Conservation (phyloP, 2,113 vertebrate genomes). For the Coptodon rendalli region DNA sequence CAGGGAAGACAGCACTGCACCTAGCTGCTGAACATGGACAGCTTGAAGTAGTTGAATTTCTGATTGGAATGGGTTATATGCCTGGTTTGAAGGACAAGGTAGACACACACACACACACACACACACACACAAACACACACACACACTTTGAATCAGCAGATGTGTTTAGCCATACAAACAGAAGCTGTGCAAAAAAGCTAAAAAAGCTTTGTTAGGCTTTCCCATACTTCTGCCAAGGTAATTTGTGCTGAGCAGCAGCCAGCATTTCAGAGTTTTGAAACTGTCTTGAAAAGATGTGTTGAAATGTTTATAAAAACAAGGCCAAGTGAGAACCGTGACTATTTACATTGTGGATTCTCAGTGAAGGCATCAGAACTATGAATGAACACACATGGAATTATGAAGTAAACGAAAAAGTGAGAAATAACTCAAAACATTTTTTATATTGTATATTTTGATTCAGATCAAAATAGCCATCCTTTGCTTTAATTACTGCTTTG, state of each 20-base stretch:
- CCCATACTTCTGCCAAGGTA: neutral
- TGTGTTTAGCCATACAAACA: neutral
- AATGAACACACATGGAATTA: neutral
- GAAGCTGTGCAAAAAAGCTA: neutral
- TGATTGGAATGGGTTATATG: constrained; percentile 78
- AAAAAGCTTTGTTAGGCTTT: neutral
- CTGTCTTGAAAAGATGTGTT: neutral
- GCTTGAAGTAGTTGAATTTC: constrained; percentile 79
- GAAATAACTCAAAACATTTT: neutral
- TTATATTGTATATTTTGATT: neutral
- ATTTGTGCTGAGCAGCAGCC: neutral
- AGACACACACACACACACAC: neutral
- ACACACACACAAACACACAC: neutral
- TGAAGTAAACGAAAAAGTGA: neutral
- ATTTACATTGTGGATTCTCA: neutral
- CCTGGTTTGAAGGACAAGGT: constrained; percentile 84
- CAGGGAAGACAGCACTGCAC: constrained; percentile 81
- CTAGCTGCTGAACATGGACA: constrained; percentile 77
- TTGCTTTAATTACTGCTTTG: too few species aligned
- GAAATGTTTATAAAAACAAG: neutral
- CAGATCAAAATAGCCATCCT: too few species aligned
- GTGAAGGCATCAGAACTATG: neutral
- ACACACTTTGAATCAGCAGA: neutral
- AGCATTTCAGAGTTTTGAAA: neutral
- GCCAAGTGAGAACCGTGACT: neutral